Conservation (phyloP, 2,888 invertebrate species). For the Cheilosia soror region DNA sequence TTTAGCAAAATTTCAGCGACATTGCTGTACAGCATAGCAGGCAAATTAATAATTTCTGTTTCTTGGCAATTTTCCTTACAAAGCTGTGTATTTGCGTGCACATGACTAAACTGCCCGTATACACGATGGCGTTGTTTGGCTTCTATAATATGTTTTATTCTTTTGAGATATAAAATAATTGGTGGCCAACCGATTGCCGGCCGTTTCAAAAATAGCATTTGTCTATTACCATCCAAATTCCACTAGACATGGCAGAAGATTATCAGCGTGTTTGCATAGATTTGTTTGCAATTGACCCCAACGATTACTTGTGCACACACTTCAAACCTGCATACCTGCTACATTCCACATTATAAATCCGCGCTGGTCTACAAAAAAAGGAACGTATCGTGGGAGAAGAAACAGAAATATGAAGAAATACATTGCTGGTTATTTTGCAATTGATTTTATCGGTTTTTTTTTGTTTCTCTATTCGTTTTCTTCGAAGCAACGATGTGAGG, state of each 20-base stretch:
- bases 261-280: constrained; percentile 19
- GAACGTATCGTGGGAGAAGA: background rate
- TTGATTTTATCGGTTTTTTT: background rate
- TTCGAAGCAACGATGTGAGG: too few relatives aligned
- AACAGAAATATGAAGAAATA: background rate
- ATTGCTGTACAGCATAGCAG: background rate
- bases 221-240: background rate
- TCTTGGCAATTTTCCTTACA: constrained; percentile 36
- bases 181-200: constrained; percentile 19
- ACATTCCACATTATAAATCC: background rate
- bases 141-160: background rate
- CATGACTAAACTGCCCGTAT: constrained; percentile 19
- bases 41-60: constrained; percentile 23
- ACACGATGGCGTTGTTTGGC: background rate
- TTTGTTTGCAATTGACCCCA: constrained; percentile 24
- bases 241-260: constrained; percentile 1
- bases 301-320: background rate
- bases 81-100: constrained; percentile 16
- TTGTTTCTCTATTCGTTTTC: too few relatives aligned
- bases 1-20: background rate
- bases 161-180: background rate
- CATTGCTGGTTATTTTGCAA: background rate
- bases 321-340: background rate
- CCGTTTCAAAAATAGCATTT: constrained; percentile 32
- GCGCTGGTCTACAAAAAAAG: background rate